Base-by-base conservation (phyloP, 1,140 invertebrate species). In the Eufriesea mexicana region DNA sequence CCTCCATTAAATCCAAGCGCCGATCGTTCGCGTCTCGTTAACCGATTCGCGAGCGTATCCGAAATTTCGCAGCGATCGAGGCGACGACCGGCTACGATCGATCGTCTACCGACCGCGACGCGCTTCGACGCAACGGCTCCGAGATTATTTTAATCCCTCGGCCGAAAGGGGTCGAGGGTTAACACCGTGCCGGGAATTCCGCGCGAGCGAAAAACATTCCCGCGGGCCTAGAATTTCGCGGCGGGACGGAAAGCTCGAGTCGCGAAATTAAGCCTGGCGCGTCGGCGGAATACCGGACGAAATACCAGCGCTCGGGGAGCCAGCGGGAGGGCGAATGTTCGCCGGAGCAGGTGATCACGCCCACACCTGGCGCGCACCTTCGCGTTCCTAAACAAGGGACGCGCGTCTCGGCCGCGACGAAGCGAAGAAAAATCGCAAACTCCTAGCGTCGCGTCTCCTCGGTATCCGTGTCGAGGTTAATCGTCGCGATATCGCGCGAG, bases 311-410 rank as follows among this genome's bases (percentile, higher is more conserved):
- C 51, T 57, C 64, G 55, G 12, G 47, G 47, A 55, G 62, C 8
- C 77, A 73, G 77, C 83, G 61, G 84, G 84, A 84, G 84, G 81
- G 86, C 84, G 78, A 85, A 79, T 80, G 79, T 90, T 90, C 71
- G 45, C 47, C 82, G 68, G 89, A 89, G 88, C 92, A 92, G 91
- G 91, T 92, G 91, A 92, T 91, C 89, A 89, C 90, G 89, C 90
- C 91, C 86, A 92, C 92, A 90, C 88, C 86, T 89, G 89, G 9
- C 84, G 49, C 67, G 67, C 67, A 67, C 61, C 51, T 55, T 80
- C 61, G 20, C 70, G n/a, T 66, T 51, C 79, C 42, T 51, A 71
- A 80, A 74, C 55, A 64, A 73, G 35, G 8, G 54, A 57, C 54
- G 71, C 35, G 35, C 35, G 1, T 42, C 18, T 66, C 5, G 14